Percentiles rank a stretch among this genome's conserved stretches.
Conservation (phyloP, 2,113 vertebrate species). For the Speoplatyrhinus poulsoni region DNA sequence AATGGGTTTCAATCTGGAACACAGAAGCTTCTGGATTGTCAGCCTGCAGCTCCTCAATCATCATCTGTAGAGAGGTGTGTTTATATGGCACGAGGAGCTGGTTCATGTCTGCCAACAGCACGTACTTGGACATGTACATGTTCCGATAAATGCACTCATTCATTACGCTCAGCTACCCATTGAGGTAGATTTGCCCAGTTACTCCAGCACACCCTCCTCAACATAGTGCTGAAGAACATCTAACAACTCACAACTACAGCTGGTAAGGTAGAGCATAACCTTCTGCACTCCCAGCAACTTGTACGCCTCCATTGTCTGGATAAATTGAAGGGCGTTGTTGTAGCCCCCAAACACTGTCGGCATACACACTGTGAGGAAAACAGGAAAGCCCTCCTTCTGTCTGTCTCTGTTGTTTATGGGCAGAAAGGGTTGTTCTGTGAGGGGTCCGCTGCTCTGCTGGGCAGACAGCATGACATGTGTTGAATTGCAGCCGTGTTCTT, state of each 20-base stretch:
- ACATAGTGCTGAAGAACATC: conserved; percentile 30
- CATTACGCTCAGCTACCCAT: conserved; percentile 29
- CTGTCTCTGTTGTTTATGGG: conserved; percentile 32
- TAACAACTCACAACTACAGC: conserved; percentile 15
- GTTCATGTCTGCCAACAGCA: conserved; percentile 63
- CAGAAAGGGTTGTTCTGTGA: conserved; percentile 6
- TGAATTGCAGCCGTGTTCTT: not conserved
- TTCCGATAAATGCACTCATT: conserved; percentile 40
- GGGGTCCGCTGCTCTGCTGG: conserved; percentile 1
- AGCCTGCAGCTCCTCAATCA: conserved; percentile 54
- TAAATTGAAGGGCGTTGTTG: conserved; percentile 35
- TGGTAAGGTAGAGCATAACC: conserved; percentile 36
- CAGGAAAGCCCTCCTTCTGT: not conserved
- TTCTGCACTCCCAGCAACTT: conserved; percentile 57
- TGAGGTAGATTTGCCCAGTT: conserved; percentile 24
- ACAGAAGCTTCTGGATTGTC: conserved; percentile 38
- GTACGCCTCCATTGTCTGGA: conserved; percentile 50
- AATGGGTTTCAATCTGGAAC: conserved; percentile 31
- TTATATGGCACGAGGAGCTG: conserved; percentile 60
- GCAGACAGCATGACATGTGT: not conserved
- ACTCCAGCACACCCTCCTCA: conserved; percentile 25
- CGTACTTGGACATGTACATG: conserved; percentile 38
- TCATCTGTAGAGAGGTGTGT: conserved; percentile 52
- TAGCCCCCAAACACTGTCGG: conserved; percentile 34
- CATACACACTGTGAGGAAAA: conserved; percentile 37